Percentiles rank a stretch among this genome's conserved stretches.
Evolutionary conservation across 2,888 invertebrate species (phyloP).

Genomic region (Clistopyga incitator): DNA sequence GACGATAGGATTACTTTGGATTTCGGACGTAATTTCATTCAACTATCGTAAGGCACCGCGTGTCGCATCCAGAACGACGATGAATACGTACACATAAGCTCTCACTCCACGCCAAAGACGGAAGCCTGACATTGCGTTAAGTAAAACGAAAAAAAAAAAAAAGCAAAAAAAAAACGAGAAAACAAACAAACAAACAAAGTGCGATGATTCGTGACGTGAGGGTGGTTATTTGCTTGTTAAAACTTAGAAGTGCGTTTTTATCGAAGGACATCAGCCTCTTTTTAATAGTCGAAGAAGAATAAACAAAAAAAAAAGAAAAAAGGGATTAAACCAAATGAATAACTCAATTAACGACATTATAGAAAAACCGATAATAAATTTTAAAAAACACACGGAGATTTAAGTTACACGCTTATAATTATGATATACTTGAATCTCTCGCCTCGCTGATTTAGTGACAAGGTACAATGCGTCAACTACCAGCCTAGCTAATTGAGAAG

Average conservation of each 20-base stretch:
- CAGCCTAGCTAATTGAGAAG: slow-evolving; percentile 74
- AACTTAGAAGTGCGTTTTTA: slow-evolving; percentile 59
- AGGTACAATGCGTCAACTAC: slow-evolving; percentile 73
- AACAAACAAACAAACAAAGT: not conserved
- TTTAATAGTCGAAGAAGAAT: slow-evolving; percentile 44
- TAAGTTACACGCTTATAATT: slow-evolving; percentile 77
- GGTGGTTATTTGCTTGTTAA: slow-evolving; percentile 55
- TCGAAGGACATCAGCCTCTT: slow-evolving; percentile 55
- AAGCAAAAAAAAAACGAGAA: not conserved
- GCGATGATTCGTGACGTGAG: slow-evolving; percentile 44
- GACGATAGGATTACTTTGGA: slow-evolving; percentile 27
- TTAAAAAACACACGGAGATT: slow-evolving; percentile 67
- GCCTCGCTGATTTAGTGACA: slow-evolving; percentile 77
- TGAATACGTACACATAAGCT: slow-evolving; percentile 39
- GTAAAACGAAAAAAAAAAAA: slow-evolving; percentile 13
- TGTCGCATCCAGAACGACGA: slow-evolving; percentile 30
- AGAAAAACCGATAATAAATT: slow-evolving; percentile 39
- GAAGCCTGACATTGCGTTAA: slow-evolving; percentile 60
- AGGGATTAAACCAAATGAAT: slow-evolving; percentile 35
- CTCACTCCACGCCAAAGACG: slow-evolving; percentile 52
- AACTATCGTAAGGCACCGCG: slow-evolving; percentile 36
- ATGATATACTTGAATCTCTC: slow-evolving; percentile 77
- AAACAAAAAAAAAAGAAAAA: too few relatives aligned
- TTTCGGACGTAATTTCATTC: slow-evolving; percentile 44
- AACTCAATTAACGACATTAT: slow-evolving; percentile 58